Base-by-base conservation (phyloP, 2,888 invertebrate species). In the Eupithecia abbreviata region DNA sequence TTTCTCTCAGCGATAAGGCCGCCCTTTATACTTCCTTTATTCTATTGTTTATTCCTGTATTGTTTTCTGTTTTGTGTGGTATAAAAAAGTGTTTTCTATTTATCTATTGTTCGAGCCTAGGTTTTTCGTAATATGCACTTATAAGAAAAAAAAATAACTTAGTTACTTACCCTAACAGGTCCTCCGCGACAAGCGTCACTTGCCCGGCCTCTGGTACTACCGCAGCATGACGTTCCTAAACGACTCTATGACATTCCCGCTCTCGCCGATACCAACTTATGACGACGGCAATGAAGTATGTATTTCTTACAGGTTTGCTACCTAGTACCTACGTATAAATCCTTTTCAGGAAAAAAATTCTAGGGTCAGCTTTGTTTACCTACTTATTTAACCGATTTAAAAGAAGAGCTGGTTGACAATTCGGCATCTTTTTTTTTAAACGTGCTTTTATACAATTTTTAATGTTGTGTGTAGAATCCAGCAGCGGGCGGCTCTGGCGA, bases 191-290 rank as follows among this genome's bases (percentile, higher is more conserved):
- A 49, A 45, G 0, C 47, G 18, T 2, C 73, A 72, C 42, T 49
- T n/a, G 12, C 76, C 76, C 43, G 10, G 15, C 10, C 73, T 79
- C 18, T 84, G 84, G 83, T 84, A 84, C 66, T 84, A 82, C 67
- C 69, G 79, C 1, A 72, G 73, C 3, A 7, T 84, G 71, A 73
- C 77, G 2, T 84, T 84, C 66, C 66, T 84, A n/a, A 77, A 78
- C 18, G 72, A 75, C 42, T 49, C n/a, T 2, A 70, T 58, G 58
- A 62, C 74, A 5, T 66, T 66, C 66, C 66, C 41, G 15, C 15
- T 66, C 15, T 66, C 66, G 13, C 42, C 66, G 7, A 66, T 6
- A 15, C 5, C 42, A 7, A 0, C 0, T 42, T 42, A 66, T 42
- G 42, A 66, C 2, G 42, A 6, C 18, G 62, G 30, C 30, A 30